A percentile compares a stretch with the other conserved stretches of the same genome.
These are phyloP conservation scores for Ennomos erosarius DNA, from an alignment of 2,888 invertebrate species.

Conservation along the genomic window DNA sequence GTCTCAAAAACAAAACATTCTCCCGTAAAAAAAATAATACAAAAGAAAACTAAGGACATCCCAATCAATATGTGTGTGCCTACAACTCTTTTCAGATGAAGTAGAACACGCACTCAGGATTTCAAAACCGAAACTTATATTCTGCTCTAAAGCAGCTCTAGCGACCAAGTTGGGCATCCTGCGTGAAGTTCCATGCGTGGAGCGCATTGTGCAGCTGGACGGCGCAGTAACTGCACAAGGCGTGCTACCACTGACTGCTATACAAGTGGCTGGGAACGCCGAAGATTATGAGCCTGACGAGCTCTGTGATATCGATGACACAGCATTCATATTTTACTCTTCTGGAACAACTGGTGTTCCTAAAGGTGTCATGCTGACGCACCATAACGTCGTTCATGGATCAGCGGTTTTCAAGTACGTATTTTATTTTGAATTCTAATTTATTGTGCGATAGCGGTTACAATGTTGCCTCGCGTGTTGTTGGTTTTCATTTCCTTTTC, in stretches of 20 bases:
- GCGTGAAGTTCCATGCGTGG: constrained; percentile 53
- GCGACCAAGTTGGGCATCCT: constrained; percentile 37
- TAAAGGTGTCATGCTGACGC: constrained; percentile 90
- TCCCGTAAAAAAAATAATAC: too few species aligned
- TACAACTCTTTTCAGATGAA: constrained; percentile 52
- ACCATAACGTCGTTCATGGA: constrained; percentile 75
- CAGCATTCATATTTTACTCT: constrained; percentile 80
- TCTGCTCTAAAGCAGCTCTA: constrained; percentile 81
- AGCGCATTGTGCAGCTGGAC: constrained; percentile 87
- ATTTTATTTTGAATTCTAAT: neutral
- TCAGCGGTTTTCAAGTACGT: constrained; percentile 77
- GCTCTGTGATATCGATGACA: constrained; percentile 51
- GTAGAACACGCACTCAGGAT: constrained; percentile 85
- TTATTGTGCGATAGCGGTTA: too few species aligned
- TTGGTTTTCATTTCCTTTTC: too few species aligned
- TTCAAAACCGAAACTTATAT: constrained; percentile 86
- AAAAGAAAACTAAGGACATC: too few species aligned
- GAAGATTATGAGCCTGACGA: constrained; percentile 45
- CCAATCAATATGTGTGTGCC: too few species aligned
- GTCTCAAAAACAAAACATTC: too few species aligned
- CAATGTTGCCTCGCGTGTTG: too few species aligned
- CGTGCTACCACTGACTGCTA: constrained; percentile 41
- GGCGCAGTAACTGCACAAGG: constrained; percentile 64
- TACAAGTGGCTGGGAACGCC: constrained; percentile 39
- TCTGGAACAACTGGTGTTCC: constrained; percentile 92